phyloP scores from a whole-genome alignment of 2,797 vertebrate genomes.

The Lemur catta region DNA sequence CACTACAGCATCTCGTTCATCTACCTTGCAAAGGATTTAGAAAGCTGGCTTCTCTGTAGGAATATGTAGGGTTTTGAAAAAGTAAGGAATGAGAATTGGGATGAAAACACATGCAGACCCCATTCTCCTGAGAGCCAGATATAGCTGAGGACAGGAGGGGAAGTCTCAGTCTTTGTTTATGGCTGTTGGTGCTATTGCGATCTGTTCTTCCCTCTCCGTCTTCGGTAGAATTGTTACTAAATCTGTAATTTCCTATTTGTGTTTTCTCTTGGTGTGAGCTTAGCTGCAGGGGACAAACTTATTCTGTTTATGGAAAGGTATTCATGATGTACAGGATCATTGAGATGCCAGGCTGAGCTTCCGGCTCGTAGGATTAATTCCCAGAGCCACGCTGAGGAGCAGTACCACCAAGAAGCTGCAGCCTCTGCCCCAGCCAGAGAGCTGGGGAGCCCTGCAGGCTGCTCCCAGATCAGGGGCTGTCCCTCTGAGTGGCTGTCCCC shows the following conservation, averaged over 20 bases:
- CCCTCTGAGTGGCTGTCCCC: too few relatives aligned
- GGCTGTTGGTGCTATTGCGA: not conserved
- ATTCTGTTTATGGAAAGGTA: not conserved
- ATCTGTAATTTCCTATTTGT: not conserved
- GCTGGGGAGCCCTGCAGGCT: too few relatives aligned
- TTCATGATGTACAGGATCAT: too few relatives aligned
- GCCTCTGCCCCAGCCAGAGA: not conserved
- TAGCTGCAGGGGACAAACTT: not conserved
- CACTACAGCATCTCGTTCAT: not conserved
- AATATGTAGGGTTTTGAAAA: not conserved
- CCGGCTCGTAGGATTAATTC: not conserved
- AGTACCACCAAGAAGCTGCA: fast-evolving
- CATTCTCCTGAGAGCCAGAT: not conserved
- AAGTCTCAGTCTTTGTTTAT: not conserved
- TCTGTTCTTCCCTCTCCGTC: not conserved
- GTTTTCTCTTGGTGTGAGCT: not conserved
- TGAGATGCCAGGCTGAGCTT: not conserved
- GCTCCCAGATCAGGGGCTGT: not conserved
- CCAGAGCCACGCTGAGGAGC: not conserved
- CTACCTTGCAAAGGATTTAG: not conserved
- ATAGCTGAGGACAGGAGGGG: not conserved
- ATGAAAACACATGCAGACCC: not conserved
- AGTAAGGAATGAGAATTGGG: not conserved
- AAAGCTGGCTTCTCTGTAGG: not conserved
- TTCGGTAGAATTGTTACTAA: not conserved